phyloP scores from a whole-genome alignment of 1,140 invertebrate genomes.

The Plectus sambesii region DNA sequence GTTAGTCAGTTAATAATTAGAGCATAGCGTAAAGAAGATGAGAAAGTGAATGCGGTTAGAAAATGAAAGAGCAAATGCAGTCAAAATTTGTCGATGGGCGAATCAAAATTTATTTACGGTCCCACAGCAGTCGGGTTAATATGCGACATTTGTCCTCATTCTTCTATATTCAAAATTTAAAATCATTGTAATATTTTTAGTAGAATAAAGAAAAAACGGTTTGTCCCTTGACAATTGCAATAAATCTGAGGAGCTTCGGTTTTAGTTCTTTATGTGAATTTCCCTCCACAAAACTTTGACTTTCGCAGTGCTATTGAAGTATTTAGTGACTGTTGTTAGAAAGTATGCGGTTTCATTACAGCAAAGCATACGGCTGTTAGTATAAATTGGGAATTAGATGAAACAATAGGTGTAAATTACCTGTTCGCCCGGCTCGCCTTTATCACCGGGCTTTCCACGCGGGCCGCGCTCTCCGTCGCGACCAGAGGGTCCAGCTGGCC shows the following conservation, averaged over 20 bases:
- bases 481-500: constrained; percentile 9
- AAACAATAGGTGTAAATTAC: constrained; percentile 28
- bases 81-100: background rate
- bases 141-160: no score
- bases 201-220: no score
- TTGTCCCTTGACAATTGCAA: no score
- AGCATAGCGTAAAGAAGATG: no score
- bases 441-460: constrained; percentile 71
- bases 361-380: no score
- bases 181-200: no score
- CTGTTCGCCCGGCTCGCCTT: constrained; percentile 85
- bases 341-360: background rate
- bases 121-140: no score
- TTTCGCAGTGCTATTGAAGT: background rate
- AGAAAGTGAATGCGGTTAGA: no score
- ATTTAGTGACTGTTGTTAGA: background rate
- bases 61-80: background rate
- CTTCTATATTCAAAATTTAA: constrained; percentile 1
- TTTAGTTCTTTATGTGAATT: constrained; percentile 2
- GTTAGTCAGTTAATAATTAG: no score
- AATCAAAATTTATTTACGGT: no score
- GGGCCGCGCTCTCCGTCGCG: constrained; percentile 57
- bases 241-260: background rate
- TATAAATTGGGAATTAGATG: no score
- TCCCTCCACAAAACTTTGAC: background rate